Base-by-base conservation (phyloP, 2,888 invertebrate genomes). In the Idaea dimidiata region DNA sequence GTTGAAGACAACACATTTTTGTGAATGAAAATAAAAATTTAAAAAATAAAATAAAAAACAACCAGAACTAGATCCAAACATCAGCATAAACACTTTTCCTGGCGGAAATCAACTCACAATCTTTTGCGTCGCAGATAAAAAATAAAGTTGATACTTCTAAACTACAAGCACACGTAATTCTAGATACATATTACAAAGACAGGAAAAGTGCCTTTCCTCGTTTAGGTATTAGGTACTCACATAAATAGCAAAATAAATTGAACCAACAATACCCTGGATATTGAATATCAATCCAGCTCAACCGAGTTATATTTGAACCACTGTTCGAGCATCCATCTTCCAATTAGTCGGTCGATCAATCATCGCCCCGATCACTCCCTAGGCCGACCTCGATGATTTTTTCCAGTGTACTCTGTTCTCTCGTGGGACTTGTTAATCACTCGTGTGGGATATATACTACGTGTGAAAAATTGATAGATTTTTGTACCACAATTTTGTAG, bases 311-410 rank as follows among this genome's bases (percentile, higher is more conserved):
- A 43, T 43, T 43, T 43, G 43, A 43, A 43, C 43, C 43, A 43
- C 43, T 43, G 43, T 43, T 43, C 63, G 68, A 70, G 92, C 95
- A 95, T 96, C 95, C 94, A 95, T 96, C 96, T 95, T 93, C 94
- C 95, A 95, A 95, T 96, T 95, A 95, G 94, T 88, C 73, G 78
- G 78, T 83, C 93, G 95, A 95, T 95, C 95, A 95, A 95, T 96
- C 95, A 95, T 95, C 93, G 89, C 82, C 74, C 84, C 85, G 89
- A 91, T 91, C 89, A 88, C 90, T 88, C 90, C 91, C 90, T 77
- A 72, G 88, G 84, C 83, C 83, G 68, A 75, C 76, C 79, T 80
- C 84, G 82, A 88, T 88, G 84, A 88, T 87, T 90, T 87, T 89
- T 90, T 88, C 81, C 81, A 82, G 85, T 84, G 86, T 82, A 85